Evolutionary conservation across 2,113 vertebrate genomes (phyloP), one percentile per base, ranked within the genome.

Genomic region (Larimichthys crocea): DNA sequence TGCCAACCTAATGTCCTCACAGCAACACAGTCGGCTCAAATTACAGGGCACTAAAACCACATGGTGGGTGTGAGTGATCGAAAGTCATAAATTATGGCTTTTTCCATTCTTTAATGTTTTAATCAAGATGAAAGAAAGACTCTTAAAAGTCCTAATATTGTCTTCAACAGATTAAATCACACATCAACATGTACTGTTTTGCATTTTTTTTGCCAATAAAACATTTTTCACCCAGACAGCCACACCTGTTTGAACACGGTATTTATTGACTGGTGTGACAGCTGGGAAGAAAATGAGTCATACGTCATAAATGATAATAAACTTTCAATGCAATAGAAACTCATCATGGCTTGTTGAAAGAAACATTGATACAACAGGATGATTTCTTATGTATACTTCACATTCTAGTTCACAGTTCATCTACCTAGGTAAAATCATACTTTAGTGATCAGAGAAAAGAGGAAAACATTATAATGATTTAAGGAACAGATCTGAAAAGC

Each of bases 31-130:
- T 20, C 29, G 4, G 29, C 1, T 48, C 0, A 10, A 20, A 57
- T 14, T 44, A 60, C 17, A 48, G 10, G 14, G 11, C 55, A 35
- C 4, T 48, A 77, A 73, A 74, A 71, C 2, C 7, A 16, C 1
- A 19, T 15, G 5, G 14, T 5, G 22, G n/a, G 11, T 26, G 9
- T 48, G 40, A 50, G 68, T 48, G 3, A 29, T 22, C 16, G 2
- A 0, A 69, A 42, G 10, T n/a, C 0, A 9, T 15, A 0, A 0
- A 44, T 46, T 8, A 22, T 0, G 2, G 2, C 7, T 42, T 29
- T 17, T 46, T 63, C 10, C 22, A 15, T 40, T 0, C 52, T 53
- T 22, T 7, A n/a, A 42, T 22, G 17, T 63, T 17, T 44, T 15
- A 63, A 59, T 10, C 5, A 48, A 16, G 49, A 26, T 19, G 50